Evolutionary conservation across 2,888 invertebrate genomes (phyloP).

Genomic region (Flexamia atlantica): DNA sequence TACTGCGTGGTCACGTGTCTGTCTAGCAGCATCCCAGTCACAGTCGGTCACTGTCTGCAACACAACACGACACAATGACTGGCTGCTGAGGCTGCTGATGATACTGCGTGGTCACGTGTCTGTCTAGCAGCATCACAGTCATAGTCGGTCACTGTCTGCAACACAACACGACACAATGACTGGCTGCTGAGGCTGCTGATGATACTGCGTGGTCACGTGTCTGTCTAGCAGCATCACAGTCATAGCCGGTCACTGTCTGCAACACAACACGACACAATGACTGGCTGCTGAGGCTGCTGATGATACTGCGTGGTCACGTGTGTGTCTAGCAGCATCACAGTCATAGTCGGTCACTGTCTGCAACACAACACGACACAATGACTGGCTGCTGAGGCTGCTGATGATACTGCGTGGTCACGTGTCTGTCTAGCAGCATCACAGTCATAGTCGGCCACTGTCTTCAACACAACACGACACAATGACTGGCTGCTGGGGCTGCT

Average conservation of each 20-base stretch:
- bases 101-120: too few species aligned
- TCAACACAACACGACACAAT: conserved; percentile 73
- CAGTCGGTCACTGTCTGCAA: conserved; percentile 51
- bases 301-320: conserved; percentile 57
- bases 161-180: conserved; percentile 28
- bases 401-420: conserved; percentile 56
- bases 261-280: conserved; percentile 81
- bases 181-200: conserved; percentile 48
- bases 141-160: conserved; percentile 51
- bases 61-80: conserved; percentile 20
- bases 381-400: conserved; percentile 61
- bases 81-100: conserved; percentile 57
- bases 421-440: conserved; percentile 61
- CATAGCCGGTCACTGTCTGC: conserved; percentile 51
- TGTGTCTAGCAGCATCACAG: conserved; percentile 60
- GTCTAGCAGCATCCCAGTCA: conserved; percentile 60
- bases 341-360: conserved; percentile 58
- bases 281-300: conserved; percentile 60
- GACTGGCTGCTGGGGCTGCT: conserved; percentile 60
- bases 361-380: conserved; percentile 77
- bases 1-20: conserved; percentile 52
- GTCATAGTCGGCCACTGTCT: conserved; percentile 57
- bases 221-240: conserved; percentile 51
- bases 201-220: too few species aligned
- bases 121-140: conserved; percentile 44